phyloP scores from a whole-genome alignment of 2,797 vertebrate species.

The Setipinna tenuifilis region DNA sequence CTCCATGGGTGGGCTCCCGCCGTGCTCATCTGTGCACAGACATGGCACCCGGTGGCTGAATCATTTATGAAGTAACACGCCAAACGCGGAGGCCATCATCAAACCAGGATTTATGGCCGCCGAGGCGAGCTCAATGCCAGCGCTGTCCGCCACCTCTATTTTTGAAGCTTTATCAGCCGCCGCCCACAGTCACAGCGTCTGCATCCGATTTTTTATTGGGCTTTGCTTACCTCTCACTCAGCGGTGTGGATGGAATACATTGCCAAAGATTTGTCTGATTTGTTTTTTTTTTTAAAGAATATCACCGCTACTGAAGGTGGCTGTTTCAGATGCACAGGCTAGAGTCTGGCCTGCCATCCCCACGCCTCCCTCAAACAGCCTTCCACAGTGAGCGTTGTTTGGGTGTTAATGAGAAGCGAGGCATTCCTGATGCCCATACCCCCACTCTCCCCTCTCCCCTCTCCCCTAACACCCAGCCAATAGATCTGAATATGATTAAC shows the following conservation, averaged over 20 bases:
- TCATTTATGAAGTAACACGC: constrained; percentile 18
- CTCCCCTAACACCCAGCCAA: not conserved
- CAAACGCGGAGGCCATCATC: constrained; percentile 8
- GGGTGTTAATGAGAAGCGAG: constrained; percentile 3
- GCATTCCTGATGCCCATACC: not conserved
- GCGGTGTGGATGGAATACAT: not conserved
- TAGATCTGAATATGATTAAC: constrained; percentile 9
- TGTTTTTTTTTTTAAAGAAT: not conserved
- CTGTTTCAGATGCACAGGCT: no score
- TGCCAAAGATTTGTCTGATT: not conserved
- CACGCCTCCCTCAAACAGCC: not conserved
- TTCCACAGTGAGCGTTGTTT: not conserved
- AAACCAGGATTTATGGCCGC: constrained; percentile 16
- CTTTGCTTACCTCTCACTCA: not conserved
- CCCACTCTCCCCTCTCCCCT: not conserved
- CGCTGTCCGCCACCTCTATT: constrained; percentile 15
- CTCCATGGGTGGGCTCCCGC: not conserved
- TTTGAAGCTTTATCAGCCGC: constrained; percentile 11
- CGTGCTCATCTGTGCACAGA: constrained; percentile 10
- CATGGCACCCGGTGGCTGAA: constrained; percentile 10
- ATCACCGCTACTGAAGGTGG: not conserved
- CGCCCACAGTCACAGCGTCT: not conserved
- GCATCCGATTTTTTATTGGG: constrained; percentile 1
- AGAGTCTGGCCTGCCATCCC: not conserved
- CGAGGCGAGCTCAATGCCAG: constrained; percentile 10